Base-by-base conservation (phyloP, 2,797 vertebrate genomes). In the Diplodus sargus region DNA sequence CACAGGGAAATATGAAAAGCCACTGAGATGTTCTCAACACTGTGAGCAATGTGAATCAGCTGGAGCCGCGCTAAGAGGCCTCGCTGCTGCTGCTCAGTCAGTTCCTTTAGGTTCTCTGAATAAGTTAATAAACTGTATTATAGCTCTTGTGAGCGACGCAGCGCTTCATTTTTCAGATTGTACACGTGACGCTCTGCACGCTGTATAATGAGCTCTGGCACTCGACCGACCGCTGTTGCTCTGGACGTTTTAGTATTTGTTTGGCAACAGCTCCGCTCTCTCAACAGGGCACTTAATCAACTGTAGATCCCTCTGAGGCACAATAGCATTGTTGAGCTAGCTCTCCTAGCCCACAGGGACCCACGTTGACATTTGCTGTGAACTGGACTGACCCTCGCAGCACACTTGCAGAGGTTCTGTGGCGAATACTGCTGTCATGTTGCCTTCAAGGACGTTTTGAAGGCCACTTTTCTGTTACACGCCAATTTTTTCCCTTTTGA, bases 261-360 rank as follows among this genome's bases (percentile, higher is more conserved):
- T 74, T 82, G 56, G 74, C 83, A 80, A 67, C 86, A n/a, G 83
- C 80, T 82, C 49, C 62, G 3, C 58, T 89, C 86, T 77, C 82
- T 91, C 86, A 79, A 70, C 85, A 74, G 83, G 84, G 23, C 14
- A 84, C 78, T 90, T 84, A 87, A 88, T 92, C 90, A 86, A 81
- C 78, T 70, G 82, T 74, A 76, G 83, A 88, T 88, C 85, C 82
- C 87, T 77, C 48, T 23, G 81, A 83, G 71, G 74, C 82, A 82
- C 81, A 83, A 87, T 75, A 59, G 84, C 83, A 84, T 83, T 73
- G 83, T 51, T 89, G 77, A 78, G 75, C 84, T 85, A n/a, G 75
- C 75, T 64, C 56, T 68, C 58, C n/a, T 25, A 25, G 81, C 53
- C 85, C 72, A 10, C 25, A 7, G 88, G 73, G 83, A 89, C 82